Evolutionary conservation across 2,113 vertebrate species (phyloP).

Genomic region (Coptodon rendalli): DNA sequence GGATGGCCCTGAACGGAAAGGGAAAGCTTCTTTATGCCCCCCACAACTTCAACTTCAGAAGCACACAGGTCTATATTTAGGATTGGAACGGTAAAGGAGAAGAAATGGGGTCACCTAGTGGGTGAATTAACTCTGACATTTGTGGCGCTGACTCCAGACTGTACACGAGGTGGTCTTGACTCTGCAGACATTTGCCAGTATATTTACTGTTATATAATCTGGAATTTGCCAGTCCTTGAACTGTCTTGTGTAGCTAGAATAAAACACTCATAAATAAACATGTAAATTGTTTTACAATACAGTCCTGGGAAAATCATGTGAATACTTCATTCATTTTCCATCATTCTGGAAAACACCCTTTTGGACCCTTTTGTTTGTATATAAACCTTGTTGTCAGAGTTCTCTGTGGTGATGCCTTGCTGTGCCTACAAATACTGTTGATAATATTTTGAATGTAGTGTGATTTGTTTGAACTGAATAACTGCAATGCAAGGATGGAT

Average conservation of each 20-base stretch:
- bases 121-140: constrained; percentile 65
- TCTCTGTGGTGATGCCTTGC: accelerated
- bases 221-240: background rate
- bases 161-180: background rate
- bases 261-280: background rate
- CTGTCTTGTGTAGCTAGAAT: background rate
- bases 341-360: background rate
- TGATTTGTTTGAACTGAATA: background rate
- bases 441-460: background rate
- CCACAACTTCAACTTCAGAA: background rate
- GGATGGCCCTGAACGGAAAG: constrained; percentile 7
- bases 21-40: background rate
- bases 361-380: accelerated
- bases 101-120: constrained; percentile 51
- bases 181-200: background rate
- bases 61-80: constrained; percentile 36
- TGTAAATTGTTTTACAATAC: background rate
- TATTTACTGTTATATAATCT: background rate
- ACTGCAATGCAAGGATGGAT: background rate
- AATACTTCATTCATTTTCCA: background rate
- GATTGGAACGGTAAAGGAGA: constrained; percentile 10
- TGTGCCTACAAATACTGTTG: background rate
- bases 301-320: background rate
- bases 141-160: constrained; percentile 42
- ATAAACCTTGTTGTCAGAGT: background rate